These are phyloP conservation scores for Spinus pinus DNA, from an alignment of 2,797 vertebrate species.

Conservation along the genomic window DNA sequence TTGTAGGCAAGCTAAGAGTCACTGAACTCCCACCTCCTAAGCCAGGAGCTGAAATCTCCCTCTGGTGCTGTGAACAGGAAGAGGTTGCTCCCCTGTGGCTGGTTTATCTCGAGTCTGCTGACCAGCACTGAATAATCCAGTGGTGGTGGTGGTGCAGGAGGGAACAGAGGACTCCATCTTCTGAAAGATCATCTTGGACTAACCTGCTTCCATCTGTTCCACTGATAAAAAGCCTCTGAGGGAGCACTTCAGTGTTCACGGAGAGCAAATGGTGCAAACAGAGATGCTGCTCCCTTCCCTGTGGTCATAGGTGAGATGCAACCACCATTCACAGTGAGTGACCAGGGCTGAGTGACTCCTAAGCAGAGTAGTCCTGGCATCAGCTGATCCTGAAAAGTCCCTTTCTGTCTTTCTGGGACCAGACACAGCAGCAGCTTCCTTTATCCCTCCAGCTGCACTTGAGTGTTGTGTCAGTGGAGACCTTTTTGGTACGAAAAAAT, in stretches of 20 bases:
- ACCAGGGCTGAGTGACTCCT: neutral
- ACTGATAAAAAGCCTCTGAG: neutral
- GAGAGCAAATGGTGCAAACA: neutral
- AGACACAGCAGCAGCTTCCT: neutral
- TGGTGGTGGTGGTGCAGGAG: neutral
- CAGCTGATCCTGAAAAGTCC: neutral
- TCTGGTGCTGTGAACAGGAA: neutral
- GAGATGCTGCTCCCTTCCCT: neutral
- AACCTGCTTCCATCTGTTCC: neutral
- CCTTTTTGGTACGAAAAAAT: neutral
- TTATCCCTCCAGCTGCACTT: neutral
- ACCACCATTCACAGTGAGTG: rapidly evolving
- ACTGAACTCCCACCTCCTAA: neutral
- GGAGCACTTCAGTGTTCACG: neutral
- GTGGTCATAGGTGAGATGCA: neutral
- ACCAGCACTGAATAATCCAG: rapidly evolving
- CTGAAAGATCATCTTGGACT: neutral
- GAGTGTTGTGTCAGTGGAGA: neutral
- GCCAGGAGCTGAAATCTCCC: neutral
- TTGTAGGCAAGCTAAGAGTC: neutral
- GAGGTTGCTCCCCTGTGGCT: rapidly evolving
- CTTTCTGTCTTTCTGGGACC: neutral
- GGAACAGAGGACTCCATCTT: neutral
- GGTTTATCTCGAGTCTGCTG: neutral
- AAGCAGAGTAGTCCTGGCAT: neutral